Conservation (phyloP, 1,140 invertebrate genomes). For the Drosophila paulistorum region DNA sequence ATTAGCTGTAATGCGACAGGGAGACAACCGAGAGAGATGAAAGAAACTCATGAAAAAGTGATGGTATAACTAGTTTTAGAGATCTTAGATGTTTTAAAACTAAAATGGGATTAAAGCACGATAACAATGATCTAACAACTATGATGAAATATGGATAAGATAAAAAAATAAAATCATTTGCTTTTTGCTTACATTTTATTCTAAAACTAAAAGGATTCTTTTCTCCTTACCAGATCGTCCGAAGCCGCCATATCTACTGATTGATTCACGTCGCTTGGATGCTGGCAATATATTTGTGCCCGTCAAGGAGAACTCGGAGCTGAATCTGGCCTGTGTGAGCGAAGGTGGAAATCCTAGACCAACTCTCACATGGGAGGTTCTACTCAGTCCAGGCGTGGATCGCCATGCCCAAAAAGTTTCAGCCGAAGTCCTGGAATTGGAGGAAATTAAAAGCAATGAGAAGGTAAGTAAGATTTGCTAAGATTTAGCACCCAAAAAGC, state of each 20-base stretch:
- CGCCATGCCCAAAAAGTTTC: constrained; percentile 83
- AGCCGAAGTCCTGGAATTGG: constrained; percentile 80
- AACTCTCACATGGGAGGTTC: constrained; percentile 88
- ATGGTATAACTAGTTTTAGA: background rate
- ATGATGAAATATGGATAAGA: too few relatives aligned
- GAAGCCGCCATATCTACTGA: constrained; percentile 90
- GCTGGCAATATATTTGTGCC: constrained; percentile 92
- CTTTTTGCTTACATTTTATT: background rate
- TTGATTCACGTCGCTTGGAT: constrained; percentile 91
- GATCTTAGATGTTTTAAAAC: background rate
- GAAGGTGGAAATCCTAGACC: constrained; percentile 92
- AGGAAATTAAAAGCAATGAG: constrained; percentile 77
- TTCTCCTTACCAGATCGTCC: constrained; percentile 87
- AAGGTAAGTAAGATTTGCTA: constrained; percentile 68
- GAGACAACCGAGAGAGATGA: background rate
- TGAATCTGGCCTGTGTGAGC: constrained; percentile 91
- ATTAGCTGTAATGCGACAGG: constrained; percentile 9
- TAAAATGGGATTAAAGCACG: too few relatives aligned
- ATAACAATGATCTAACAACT: too few relatives aligned
- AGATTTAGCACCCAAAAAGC: background rate
- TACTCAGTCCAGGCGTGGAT: constrained; percentile 85
- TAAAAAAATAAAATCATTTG: too few relatives aligned
- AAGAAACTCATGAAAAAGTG: background rate
- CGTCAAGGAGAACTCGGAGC: constrained; percentile 90
- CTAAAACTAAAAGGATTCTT: background rate